phyloP scores from a whole-genome alignment of 2,888 invertebrate genomes.

The Hirtodrosophila cameraria region DNA sequence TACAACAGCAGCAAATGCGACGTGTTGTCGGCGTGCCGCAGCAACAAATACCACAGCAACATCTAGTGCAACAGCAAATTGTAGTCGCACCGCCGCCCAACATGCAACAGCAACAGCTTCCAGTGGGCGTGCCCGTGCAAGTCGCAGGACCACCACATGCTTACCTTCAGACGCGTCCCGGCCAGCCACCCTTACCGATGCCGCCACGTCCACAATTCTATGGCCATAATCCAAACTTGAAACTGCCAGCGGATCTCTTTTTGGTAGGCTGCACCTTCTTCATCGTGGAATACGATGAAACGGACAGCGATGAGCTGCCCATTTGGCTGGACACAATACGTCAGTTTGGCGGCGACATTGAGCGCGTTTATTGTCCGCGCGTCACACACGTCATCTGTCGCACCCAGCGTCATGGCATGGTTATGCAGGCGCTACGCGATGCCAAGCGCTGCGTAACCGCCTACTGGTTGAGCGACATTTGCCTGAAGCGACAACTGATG shows the following conservation, averaged over 20 bases:
- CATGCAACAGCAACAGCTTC: constrained; percentile 80
- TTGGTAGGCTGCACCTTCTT: constrained; percentile 97
- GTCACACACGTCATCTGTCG: constrained; percentile 97
- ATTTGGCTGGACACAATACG: constrained; percentile 90
- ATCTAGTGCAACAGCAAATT: constrained; percentile 74
- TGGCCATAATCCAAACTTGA: constrained; percentile 96
- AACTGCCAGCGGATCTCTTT: constrained; percentile 94
- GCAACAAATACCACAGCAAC: constrained; percentile 69
- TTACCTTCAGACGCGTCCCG: constrained; percentile 84
- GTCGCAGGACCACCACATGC: constrained; percentile 82
- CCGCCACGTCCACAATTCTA: constrained; percentile 91
- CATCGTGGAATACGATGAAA: constrained; percentile 92
- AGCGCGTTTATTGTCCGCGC: constrained; percentile 91
- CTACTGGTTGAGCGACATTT: constrained; percentile 96
- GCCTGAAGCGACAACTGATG: constrained; percentile 92
- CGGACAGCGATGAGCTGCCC: constrained; percentile 87
- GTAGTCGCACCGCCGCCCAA: constrained; percentile 75
- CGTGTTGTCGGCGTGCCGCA: constrained; percentile 76
- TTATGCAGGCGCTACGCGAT: constrained; percentile 91
- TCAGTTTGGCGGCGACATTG: constrained; percentile 94
- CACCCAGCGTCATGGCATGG: constrained; percentile 95
- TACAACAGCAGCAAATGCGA: constrained; percentile 83
- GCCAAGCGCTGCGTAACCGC: constrained; percentile 91
- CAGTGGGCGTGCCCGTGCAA: constrained; percentile 58
- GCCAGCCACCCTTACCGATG: constrained; percentile 85